Evolutionary conservation across 2,888 invertebrate species (phyloP).

Genomic region (Epirrita christyi): DNA sequence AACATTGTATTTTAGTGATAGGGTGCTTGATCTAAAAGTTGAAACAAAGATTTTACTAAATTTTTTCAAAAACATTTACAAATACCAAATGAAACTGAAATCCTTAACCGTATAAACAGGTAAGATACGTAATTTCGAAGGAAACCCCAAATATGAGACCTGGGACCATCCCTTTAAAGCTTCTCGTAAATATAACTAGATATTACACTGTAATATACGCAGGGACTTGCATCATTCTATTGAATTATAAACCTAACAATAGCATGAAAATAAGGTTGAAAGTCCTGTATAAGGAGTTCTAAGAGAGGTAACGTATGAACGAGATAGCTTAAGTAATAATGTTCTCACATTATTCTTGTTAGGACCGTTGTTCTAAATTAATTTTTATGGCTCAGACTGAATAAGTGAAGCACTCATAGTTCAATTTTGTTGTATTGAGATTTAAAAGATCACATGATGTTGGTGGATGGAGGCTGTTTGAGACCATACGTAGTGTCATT

Average conservation of each 20-base stretch:
- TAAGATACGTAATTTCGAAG: slow-evolving; percentile 61
- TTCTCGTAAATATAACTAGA: slow-evolving; percentile 59
- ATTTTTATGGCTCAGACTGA: slow-evolving; percentile 37
- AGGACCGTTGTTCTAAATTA: slow-evolving; percentile 43
- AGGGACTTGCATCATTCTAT: background rate
- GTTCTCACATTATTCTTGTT: slow-evolving; percentile 43
- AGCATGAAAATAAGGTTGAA: background rate
- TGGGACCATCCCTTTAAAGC: slow-evolving; percentile 54
- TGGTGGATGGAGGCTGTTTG: background rate
- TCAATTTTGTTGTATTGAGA: background rate
- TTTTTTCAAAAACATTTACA: no score
- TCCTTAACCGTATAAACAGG: slow-evolving; percentile 47
- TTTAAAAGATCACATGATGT: background rate
- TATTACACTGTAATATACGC: slow-evolving; percentile 27
- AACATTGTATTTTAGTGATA: no score
- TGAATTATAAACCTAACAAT: slow-evolving; percentile 11
- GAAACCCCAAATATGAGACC: slow-evolving; percentile 58
- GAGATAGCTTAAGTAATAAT: slow-evolving; percentile 43
- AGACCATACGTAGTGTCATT: no score
- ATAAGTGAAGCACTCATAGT: slow-evolving; percentile 5
- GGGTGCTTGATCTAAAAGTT: no score
- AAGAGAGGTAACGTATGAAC: slow-evolving; percentile 40
- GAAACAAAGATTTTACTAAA: background rate
- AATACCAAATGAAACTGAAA: slow-evolving; percentile 31
- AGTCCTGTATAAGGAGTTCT: background rate